A percentile compares a stretch with the other conserved stretches of the same genome.
Conservation (phyloP, 2,797 vertebrate genomes). For the Crenichthys baileyi region DNA sequence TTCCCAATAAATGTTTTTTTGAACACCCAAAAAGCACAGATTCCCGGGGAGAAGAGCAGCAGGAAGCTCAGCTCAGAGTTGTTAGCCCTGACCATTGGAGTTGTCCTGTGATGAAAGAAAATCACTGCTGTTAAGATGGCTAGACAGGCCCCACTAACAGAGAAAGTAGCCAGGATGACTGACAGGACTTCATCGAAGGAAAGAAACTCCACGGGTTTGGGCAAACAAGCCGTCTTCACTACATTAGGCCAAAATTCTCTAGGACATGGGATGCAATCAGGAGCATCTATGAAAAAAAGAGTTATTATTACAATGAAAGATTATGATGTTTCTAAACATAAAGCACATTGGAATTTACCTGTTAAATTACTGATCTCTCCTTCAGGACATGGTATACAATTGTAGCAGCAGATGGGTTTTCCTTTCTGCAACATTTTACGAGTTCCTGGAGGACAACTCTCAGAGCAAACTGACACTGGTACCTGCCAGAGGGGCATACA, state of each 20-base stretch:
- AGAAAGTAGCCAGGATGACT: conserved; percentile 61
- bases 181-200: conserved; percentile 72
- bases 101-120: conserved; percentile 21
- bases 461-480: conserved; percentile 71
- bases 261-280: conserved; percentile 65
- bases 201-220: conserved; percentile 73
- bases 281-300: not conserved
- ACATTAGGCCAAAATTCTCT: conserved; percentile 71
- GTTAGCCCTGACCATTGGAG: conserved; percentile 69
- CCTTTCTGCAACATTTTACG: conserved; percentile 73
- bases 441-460: conserved; percentile 50
- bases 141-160: conserved; percentile 56
- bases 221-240: conserved; percentile 55
- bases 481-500: conserved; percentile 50
- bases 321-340: not conserved
- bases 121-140: conserved; percentile 39
- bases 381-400: conserved; percentile 80
- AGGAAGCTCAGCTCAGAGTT: conserved; percentile 75
- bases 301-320: not conserved
- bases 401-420: conserved; percentile 77
- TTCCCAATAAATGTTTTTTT: conserved; percentile 34
- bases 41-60: not conserved
- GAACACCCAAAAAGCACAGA: conserved; percentile 8
- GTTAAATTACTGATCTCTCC: conserved; percentile 42
- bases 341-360: conserved; percentile 46